phyloP scores from a whole-genome alignment of 2,797 vertebrate species.

The Cuniculus paca region DNA sequence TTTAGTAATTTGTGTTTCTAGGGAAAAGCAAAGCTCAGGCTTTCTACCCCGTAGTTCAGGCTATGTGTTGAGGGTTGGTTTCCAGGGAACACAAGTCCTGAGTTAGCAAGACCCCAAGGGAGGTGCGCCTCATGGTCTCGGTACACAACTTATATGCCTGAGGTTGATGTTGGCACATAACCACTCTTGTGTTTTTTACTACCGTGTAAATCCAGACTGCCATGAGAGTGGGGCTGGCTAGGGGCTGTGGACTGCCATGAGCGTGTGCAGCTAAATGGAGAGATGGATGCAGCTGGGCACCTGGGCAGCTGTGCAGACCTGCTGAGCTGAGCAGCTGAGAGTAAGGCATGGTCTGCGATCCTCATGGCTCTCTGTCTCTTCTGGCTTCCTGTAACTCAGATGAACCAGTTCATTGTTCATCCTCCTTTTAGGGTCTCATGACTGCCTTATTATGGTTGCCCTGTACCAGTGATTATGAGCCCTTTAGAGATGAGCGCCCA shows the following conservation, averaged over 20 bases:
- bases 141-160: background rate
- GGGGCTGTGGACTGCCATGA: background rate
- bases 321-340: background rate
- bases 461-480: too few relatives aligned
- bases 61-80: background rate
- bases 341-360: background rate
- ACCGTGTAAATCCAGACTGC: background rate
- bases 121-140: background rate
- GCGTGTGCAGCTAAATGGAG: background rate
- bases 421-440: background rate
- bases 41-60: background rate
- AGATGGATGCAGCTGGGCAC: background rate
- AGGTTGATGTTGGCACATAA: background rate
- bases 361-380: background rate
- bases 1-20: background rate
- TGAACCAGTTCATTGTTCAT: background rate
- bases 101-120: too few relatives aligned
- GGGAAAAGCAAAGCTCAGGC: background rate
- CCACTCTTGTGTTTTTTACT: background rate
- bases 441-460: background rate
- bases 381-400: background rate
- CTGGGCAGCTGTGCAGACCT: background rate
- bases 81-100: too few relatives aligned
- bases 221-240: background rate
- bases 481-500: background rate